Evolutionary conservation across 1,140 invertebrate species (phyloP).

Genomic region (Arctopsyche grandis): DNA sequence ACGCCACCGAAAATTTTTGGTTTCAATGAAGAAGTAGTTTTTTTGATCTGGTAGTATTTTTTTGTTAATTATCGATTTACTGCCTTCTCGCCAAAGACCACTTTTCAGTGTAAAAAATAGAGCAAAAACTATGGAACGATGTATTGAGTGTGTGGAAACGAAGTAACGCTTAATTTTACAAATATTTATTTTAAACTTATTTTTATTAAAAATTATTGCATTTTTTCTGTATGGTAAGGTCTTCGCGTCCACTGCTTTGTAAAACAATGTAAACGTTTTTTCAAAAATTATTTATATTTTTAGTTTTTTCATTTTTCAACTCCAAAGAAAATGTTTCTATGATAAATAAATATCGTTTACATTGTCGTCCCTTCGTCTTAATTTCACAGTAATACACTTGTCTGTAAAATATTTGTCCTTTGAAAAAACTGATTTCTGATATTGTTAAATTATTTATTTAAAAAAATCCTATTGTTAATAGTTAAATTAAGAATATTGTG

Average conservation of each 20-base stretch:
- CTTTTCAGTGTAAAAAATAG: neutral
- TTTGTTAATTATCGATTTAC: neutral
- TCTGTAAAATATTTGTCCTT: too few species aligned
- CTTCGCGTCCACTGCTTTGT: neutral
- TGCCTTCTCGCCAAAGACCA: neutral
- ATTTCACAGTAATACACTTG: too few species aligned
- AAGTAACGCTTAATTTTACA: constrained; percentile 44
- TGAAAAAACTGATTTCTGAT: constrained; percentile 39
- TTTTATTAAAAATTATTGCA: too few species aligned
- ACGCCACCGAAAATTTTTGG: neutral
- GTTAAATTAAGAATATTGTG: constrained; percentile 9
- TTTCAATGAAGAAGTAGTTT: too few species aligned
- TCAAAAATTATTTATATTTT: neutral
- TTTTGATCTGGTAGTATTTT: neutral
- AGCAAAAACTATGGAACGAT: neutral
- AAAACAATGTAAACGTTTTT: constrained; percentile 5
- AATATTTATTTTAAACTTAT: neutral
- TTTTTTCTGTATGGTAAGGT: neutral
- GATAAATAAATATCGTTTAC: too few species aligned
- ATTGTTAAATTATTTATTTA: constrained; percentile 54
- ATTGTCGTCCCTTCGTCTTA: too few species aligned
- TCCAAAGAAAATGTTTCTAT: neutral
- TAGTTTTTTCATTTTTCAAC: neutral
- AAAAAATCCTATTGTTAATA: constrained; percentile 38
- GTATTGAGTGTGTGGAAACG: neutral